Base-by-base conservation (phyloP, 1,140 invertebrate genomes). In the Drosophila nebulosa region DNA sequence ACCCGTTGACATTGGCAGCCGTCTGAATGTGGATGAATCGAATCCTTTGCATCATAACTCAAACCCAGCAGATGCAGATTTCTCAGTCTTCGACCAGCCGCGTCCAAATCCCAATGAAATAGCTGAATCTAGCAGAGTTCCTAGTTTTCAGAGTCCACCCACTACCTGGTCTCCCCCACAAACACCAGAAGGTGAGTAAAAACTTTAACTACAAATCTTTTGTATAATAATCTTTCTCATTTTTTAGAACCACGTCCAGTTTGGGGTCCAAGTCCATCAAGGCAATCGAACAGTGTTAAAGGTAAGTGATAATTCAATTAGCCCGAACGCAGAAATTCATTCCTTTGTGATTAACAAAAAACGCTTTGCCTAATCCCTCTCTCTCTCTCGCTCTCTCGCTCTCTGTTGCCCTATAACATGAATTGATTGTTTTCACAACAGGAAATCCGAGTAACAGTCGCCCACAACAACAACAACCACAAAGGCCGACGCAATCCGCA, bases 31-130 rank as follows among this genome's bases (percentile, higher is more conserved):
- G 2, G 46, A 53, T 16, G 61, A 42, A 1, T 32, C 30, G n/a
- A 35, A 24, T 32, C 39, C 22, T 3, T 21, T 88, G 6, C 3
- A 50, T 2, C 83, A 88, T 59, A 63, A 79, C 21, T 79, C 83
- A 0, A 36, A 88, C 69, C 83, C 71, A 1, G 14, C 6, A 0
- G 24, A 66, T 22, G 84, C 83, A 2, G 75, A 88, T 50, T 77
- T 69, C 4, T 67, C 78, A 0, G 5, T 72, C 1, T 76, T 71
- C 26, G 7, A 68, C 7, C 9, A 21, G 1, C 50, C 58, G 12
- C 64, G 60, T 18, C 78, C 78, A 26, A 35, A 18, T 21, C 4
- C n/a, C 9, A 35, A 0, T 18, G 46, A 27, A 30, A 14, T 22
- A 12, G 16, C 36, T 27, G 30, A 32, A 3, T 32, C 30, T 32